These are phyloP conservation scores for Podocnemis expansa DNA, from an alignment of 2,113 vertebrate species.

Conservation along the genomic window DNA sequence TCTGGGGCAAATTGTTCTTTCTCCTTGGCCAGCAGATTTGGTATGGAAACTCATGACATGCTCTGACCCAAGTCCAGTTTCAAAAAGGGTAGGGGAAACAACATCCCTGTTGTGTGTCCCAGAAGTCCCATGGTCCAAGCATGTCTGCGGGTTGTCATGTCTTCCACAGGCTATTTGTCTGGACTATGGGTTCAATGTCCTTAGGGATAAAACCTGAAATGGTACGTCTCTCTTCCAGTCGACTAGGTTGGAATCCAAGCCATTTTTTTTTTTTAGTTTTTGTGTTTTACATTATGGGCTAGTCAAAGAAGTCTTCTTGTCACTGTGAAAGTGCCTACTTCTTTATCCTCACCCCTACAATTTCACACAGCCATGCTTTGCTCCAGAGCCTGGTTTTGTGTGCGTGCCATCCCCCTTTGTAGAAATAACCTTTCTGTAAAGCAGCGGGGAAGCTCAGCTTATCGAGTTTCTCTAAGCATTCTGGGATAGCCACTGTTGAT, in stretches of 20 bases:
- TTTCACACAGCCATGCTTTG: neutral
- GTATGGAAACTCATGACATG: rapidly evolving
- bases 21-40: neutral
- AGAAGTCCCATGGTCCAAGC: rapidly evolving
- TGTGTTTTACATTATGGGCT: neutral
- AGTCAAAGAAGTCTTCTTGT: neutral
- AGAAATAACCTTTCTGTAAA: neutral
- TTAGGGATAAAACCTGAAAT: neutral
- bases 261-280: neutral
- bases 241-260: neutral
- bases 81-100: neutral
- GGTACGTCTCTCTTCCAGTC: neutral
- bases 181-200: neutral
- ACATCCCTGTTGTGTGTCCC: neutral
- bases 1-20: neutral
- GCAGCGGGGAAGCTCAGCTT: neutral
- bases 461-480: neutral
- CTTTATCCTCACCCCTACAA: neutral
- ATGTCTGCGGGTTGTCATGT: neutral
- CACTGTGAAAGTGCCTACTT: rapidly evolving
- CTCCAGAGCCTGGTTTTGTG: neutral
- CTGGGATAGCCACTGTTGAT: neutral
- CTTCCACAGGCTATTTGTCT: neutral
- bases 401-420: rapidly evolving
- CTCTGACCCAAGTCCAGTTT: neutral